Evolutionary conservation across 2,113 vertebrate genomes (phyloP), one percentile per base, ranked within the genome.

Genomic region (Osmerus eperlanus): DNA sequence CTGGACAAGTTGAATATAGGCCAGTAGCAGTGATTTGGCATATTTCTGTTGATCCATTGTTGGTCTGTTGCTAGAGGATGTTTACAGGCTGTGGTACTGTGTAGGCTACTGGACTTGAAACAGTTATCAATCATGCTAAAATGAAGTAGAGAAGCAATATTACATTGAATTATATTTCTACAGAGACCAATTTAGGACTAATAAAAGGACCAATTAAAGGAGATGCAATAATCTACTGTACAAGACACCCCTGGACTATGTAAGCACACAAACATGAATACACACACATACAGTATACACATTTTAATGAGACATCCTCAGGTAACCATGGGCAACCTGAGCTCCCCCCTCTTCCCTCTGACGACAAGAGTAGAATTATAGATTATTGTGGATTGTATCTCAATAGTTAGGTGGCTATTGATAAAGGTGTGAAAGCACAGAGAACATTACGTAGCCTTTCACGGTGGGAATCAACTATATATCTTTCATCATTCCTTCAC

Each of bases 321-420:
- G 11, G 86, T 89, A 86, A 84, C 86, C 76, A 86, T 65, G 76
- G 78, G 85, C 88, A 89, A 90, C 88, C 6, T n/a, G 29, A 36
- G 28, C 60, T 62, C 28, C 29, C 32, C 28, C 12, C 58, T 60
- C 58, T 60, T 12, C 13, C 6, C 82, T 86, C 88, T 9, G 41
- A 47, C 7, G 9, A 11, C 32, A 1, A 47, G 41, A 47, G 41
- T 47, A 11, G 41, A 47, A 47, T 2, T 47, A 47, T 47, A 47
- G 41, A 9, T 9, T 47, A 47, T 47, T 11, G 41, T 0, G 41
- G 41, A 47, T 47, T 47, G 41, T 47, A 47, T 47, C 41, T 47
- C 41, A 9, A 9, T 47, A 47, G 32, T 36, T 36, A 7, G 32
- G 5, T 36, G 4, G 32, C 32, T 7, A 36, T 36, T 7, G 32